Base-by-base conservation (phyloP, 2,113 vertebrate species). In the Dunckerocampus dactyliophorus region DNA sequence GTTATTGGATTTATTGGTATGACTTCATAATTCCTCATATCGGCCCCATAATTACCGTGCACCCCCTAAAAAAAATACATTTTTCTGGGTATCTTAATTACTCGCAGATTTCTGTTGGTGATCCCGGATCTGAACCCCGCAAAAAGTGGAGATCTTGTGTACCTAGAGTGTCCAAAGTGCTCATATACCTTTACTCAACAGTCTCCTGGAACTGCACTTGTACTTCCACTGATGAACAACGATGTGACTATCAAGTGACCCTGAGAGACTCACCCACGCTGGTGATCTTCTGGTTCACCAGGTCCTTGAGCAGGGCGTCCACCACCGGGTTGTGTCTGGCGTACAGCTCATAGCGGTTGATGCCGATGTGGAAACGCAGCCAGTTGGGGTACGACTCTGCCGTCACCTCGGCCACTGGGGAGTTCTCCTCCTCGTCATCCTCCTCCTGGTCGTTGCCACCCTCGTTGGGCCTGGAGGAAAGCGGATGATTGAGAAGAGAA, bases 311-410 rank as follows among this genome's bases (percentile, higher is more conserved):
- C 64, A 99, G 85, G 15, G 90, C 91, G 0, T 92, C 93, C 42
- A 96, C 89, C 15, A 91, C 92, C 0, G 91, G 92, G 65, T 89
- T 94, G 76, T 92, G 90, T 66, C 94, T 88, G 73, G 94, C 92
- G 81, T 98, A 99, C 42, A 99, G 69, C 88, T 98, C 95, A 0
- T 95, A 95, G 14, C 95, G 95, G 84, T 95, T 99, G 77, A 99
- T 96, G 70, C 95, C 95, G 16, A 95, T 89, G 88, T 99, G 97
- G 88, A 99, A 98, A 68, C 94, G 95, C 62, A 99, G 88, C 97
- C 97, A 99, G 92, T 96, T 97, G 66, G 97, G 97, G 67, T 98
- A 99, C 42, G 94, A 91, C 47, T 98, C 94, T 28, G 90, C 75
- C 0, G 92, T 87, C 6, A 83, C 89, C 74, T 92, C 94, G 42